These are phyloP conservation scores for Pentamera pediparva DNA, from an alignment of 53 echinoderm and acorn worm genomes.

Conservation along the genomic window DNA sequence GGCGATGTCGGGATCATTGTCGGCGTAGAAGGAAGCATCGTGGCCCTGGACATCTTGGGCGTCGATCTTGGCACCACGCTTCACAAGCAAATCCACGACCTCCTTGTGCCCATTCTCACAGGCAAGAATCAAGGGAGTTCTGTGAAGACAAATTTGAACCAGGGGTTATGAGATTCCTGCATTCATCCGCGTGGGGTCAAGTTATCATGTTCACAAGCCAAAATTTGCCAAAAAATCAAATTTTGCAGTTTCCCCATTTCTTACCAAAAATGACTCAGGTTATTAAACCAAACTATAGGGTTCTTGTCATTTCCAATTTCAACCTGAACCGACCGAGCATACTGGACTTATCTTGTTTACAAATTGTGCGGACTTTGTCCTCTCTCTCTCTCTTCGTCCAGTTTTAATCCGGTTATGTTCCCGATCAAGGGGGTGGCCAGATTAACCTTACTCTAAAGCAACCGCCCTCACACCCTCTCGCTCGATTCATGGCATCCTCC, in stretches of 20 bases:
- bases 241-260: no score
- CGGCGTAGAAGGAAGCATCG: constrained; percentile 73
- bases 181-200: no score
- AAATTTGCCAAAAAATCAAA: no score
- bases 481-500: no score
- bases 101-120: constrained; percentile 76
- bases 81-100: constrained; percentile 73
- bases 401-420: no score
- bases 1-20: constrained; percentile 50
- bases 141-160: neutral
- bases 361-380: no score
- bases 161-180: neutral
- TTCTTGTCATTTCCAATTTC: neutral
- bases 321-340: neutral
- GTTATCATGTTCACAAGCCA: no score
- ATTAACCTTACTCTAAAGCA: no score
- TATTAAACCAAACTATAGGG: neutral
- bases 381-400: neutral
- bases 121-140: constrained; percentile 78
- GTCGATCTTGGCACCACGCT: constrained; percentile 74
- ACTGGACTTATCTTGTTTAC: no score
- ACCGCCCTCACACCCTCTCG: no score
- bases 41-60: constrained; percentile 68
- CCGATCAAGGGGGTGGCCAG: no score
- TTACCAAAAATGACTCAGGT: no score